Base-by-base conservation (phyloP, 2,888 invertebrate species). In the Andrena bucephala region DNA sequence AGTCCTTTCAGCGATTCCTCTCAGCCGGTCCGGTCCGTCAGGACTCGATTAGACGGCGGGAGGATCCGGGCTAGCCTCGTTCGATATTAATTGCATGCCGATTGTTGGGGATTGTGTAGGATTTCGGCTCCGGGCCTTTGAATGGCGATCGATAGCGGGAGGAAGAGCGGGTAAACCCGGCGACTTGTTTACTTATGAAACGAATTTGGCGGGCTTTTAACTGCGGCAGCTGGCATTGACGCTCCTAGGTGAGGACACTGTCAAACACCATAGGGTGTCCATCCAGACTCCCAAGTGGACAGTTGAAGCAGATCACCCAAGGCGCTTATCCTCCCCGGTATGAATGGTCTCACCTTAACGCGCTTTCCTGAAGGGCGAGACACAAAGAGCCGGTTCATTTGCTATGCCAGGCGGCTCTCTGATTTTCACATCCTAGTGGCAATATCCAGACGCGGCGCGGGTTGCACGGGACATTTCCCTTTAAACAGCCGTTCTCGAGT, bases 61-160 rank as follows among this genome's bases (percentile, higher is more conserved):
- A 16, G 70, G 10, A 54, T 63, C 3, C 13, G 54, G 27, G 59
- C 42, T 33, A 80, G 71, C 31, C 50, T 60, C 60, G 66, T 71
- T 71, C 20, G 31, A 59, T 52, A 54, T 80, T 80, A 80, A 80
- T 78, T 66, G 78, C 24, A 6, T 16, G 48, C 54, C 48, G 57
- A 70, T 70, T 62, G 69, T 70, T 36, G 13, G 20, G 8, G 13
- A 54, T 33, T 54, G 29, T 4, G 8, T 27, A 8, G 20, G 59
- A 33, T 16, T 33, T 8, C 16, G 62, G 29, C 4, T 7, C 10
- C 10, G 16, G 24, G 50, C 29, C 63, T 36, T 27, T 10, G 57
- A 24, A 57, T 57, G 8, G 8, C 24, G 27, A 57, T 20, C 57
- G 57, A 57, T 27, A 57, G 10, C 33, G 70, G 70, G 52, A 52